Evolutionary conservation across 1,140 invertebrate species (phyloP), one percentile per base, ranked within the genome.

Genomic region (Drosophila chauvacae): DNA sequence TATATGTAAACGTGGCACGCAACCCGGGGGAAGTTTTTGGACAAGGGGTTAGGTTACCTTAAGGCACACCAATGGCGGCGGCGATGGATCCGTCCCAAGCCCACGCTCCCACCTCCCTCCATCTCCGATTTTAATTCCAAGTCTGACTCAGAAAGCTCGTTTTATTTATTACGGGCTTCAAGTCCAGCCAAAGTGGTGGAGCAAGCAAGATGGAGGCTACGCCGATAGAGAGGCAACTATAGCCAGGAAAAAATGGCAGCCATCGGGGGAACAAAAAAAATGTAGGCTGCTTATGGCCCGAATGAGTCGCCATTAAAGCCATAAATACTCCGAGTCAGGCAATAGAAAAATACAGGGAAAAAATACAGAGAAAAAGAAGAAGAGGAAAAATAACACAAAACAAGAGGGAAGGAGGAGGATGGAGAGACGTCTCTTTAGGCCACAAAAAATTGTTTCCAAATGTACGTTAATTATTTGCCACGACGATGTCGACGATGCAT

Each of bases 381-480:
- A 39, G 33, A 16, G 20, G 3, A 1, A 11, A 50, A 35, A 53
- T 7, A 55, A 53, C 30, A 33, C 13, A 47, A 33, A 18, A 16
- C 26, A n/a, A 33, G 16, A 33, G 20, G 16, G 18, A 16, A 42
- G 14, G 26, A 7, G 7, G 26, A 13, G 26, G 44, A 47, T 16
- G 26, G 50, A 55, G 18, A 23, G 51, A 55, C 33, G 30, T 72
- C 77, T 68, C 50, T 69, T 45, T 48, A 41, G 62, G 78, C 66
- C 35, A 63, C 62, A 63, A 86, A 81, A 81, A 90, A 84, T 80
- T 81, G 79, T 90, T 90, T 85, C 84, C 81, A 90, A 90, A 90
- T 90, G 88, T 85, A 77, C 85, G 85, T 90, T 90, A 90, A 90
- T 90, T 90, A 90, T 90, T 90, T 73, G 66, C 66, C 83, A 90